These are phyloP conservation scores for Pitangus sulphuratus DNA, from an alignment of 2,797 vertebrate genomes.

Conservation along the genomic window DNA sequence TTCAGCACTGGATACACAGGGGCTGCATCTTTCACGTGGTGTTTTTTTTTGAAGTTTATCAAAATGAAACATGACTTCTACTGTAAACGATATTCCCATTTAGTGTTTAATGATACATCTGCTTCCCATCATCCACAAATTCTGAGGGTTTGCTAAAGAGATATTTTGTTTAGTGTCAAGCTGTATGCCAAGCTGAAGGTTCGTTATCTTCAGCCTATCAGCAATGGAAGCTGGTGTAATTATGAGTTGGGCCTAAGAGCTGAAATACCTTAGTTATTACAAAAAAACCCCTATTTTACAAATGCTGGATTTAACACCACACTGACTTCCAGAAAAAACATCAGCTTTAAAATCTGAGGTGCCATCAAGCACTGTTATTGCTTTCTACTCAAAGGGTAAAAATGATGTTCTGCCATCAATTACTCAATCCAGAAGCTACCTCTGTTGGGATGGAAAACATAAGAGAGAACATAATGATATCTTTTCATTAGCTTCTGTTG, in stretches of 20 bases:
- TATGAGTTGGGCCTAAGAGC: not conserved
- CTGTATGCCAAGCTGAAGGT: not conserved
- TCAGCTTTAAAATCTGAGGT: not conserved
- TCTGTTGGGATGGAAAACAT: not conserved
- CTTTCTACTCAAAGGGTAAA: not conserved
- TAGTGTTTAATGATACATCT: conserved; percentile 51
- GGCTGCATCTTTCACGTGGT: not conserved
- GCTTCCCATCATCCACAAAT: conserved; percentile 9
- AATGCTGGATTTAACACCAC: not conserved
- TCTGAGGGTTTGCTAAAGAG: not conserved
- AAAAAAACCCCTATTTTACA: not conserved
- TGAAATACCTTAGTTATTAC: not conserved
- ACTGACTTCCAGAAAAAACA: not conserved
- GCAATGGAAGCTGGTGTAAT: not conserved
- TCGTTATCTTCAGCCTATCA: not conserved
- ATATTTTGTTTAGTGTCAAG: conserved; percentile 14
- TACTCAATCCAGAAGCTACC: not conserved
- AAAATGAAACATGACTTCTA: conserved; percentile 41
- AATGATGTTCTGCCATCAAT: not conserved
- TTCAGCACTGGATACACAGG: not conserved
- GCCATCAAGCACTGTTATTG: not conserved
- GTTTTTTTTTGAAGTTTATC: conserved; percentile 11
- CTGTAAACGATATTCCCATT: conserved; percentile 43
- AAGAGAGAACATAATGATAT: not conserved
- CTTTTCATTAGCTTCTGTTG: not conserved